Percentiles rank a stretch among this genome's conserved stretches.
Conservation (phyloP, 1,140 invertebrate genomes). For the Ceratosolen solmsi region DNA sequence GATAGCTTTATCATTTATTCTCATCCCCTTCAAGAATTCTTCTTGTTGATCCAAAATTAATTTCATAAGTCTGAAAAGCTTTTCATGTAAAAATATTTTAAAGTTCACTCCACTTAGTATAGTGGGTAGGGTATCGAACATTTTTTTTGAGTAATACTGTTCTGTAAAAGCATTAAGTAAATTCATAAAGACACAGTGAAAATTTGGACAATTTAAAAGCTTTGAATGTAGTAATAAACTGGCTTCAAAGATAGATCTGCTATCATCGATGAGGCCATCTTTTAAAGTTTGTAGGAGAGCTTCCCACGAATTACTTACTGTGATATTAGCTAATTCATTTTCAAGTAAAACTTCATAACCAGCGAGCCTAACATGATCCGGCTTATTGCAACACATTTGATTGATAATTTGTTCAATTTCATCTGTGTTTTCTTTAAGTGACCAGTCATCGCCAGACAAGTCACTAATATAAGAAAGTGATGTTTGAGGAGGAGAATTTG, state of each 20-base stretch:
- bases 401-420: conserved; percentile 61
- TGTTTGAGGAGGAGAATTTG: conserved; percentile 56
- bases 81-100: conserved; percentile 69
- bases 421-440: conserved; percentile 56
- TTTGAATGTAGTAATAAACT: conserved; percentile 67
- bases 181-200: conserved; percentile 60
- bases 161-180: conserved; percentile 62
- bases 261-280: conserved; percentile 65
- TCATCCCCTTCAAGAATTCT: conserved; percentile 62
- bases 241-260: conserved; percentile 67
- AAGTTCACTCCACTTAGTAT: conserved; percentile 67
- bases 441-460: conserved; percentile 62
- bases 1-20: conserved; percentile 60
- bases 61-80: conserved; percentile 65
- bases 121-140: conserved; percentile 64
- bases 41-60: conserved; percentile 65
- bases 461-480: conserved; percentile 62
- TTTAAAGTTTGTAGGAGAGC: conserved; percentile 60
- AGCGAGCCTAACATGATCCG: conserved; percentile 67
- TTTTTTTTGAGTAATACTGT: conserved; percentile 61
- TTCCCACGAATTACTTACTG: conserved; percentile 59
- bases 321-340: conserved; percentile 61
- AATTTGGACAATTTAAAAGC: conserved; percentile 58
- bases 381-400: conserved; percentile 63
- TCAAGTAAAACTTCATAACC: conserved; percentile 68